Percentiles rank a stretch among this genome's conserved stretches.
Conservation (phyloP, 2,797 vertebrate species). For the Ctenopoma kingsleyae region DNA sequence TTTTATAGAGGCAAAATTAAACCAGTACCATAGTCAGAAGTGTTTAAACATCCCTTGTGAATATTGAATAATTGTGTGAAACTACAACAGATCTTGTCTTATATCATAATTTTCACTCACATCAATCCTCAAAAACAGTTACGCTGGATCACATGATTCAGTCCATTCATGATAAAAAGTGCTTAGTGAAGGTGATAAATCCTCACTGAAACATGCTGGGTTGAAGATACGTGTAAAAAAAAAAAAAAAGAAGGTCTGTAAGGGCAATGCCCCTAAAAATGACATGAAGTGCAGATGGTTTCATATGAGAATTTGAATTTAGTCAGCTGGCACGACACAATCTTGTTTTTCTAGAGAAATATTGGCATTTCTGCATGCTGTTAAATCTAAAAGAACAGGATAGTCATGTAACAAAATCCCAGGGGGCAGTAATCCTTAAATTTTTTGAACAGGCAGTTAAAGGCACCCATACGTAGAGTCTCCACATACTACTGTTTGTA, state of each 20-base stretch:
- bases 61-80: background rate
- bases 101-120: no score
- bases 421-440: constrained; percentile 46
- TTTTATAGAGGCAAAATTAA: background rate
- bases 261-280: background rate
- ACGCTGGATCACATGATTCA: background rate
- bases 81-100: background rate
- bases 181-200: background rate
- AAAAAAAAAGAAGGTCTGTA: background rate
- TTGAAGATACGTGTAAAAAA: background rate
- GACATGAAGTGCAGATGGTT: background rate
- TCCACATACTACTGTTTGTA: constrained; percentile 62
- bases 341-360: background rate
- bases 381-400: constrained; percentile 11
- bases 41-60: background rate
- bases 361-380: background rate
- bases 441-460: constrained; percentile 50
- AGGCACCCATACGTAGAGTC: constrained; percentile 43
- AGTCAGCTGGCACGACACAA: background rate
- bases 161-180: background rate
- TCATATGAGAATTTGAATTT: background rate
- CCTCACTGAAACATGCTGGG: background rate
- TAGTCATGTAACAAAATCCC: constrained; percentile 42
- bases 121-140: background rate
- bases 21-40: background rate